phyloP scores from a whole-genome alignment of 2,113 vertebrate genomes.

The Desmodus rotundus region DNA sequence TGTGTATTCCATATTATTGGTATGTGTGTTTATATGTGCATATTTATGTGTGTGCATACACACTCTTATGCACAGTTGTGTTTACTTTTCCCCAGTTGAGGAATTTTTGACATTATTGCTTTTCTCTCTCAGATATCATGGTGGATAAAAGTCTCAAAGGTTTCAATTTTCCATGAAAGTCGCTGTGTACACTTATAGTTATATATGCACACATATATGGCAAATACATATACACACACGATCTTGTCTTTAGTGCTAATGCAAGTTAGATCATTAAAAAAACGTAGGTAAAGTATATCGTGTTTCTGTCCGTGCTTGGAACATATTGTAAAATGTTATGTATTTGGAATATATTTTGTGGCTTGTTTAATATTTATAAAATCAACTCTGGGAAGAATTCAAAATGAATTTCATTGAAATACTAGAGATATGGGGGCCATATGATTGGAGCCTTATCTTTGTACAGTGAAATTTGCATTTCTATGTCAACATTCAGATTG shows the following conservation, averaged over 20 bases:
- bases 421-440: constrained; percentile 77
- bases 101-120: constrained; percentile 20
- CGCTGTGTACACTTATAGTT: constrained; percentile 27
- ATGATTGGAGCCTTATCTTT: constrained; percentile 97
- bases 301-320: constrained; percentile 85
- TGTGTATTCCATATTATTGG: constrained; percentile 61
- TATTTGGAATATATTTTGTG: constrained; percentile 84
- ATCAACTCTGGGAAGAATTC: constrained; percentile 89
- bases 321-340: constrained; percentile 80
- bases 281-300: constrained; percentile 83
- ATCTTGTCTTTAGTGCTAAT: constrained; percentile 67
- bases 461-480: constrained; percentile 96
- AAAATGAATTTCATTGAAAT: constrained; percentile 77
- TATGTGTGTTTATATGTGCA: constrained; percentile 45
- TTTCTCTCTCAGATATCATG: constrained; percentile 14
- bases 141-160: constrained; percentile 23
- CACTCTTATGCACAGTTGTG: constrained; percentile 28
- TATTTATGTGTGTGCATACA: constrained; percentile 47
- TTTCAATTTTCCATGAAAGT: constrained; percentile 50
- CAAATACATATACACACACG: constrained; percentile 68
- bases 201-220: constrained; percentile 38
- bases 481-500: constrained; percentile 93
- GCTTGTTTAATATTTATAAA: constrained; percentile 87
- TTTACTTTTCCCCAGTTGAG: constrained; percentile 24
- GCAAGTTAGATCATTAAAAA: constrained; percentile 72